Evolutionary conservation across 2,113 vertebrate species (phyloP).

Genomic region (Onychostruthus taczanowskii): DNA sequence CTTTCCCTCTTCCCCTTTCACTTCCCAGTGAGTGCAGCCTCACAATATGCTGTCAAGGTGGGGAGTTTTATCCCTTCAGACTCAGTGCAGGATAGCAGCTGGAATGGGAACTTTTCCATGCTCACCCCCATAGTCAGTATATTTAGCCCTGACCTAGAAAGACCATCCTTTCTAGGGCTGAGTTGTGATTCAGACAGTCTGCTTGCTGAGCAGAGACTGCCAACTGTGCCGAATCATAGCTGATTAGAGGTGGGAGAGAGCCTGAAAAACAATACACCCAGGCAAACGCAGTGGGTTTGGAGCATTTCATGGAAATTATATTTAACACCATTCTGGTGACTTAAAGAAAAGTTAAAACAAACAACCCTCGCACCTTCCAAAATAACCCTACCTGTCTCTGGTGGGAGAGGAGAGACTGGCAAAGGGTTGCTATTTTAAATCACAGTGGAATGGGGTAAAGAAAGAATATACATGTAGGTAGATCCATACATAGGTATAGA

Average conservation of each 20-base stretch:
- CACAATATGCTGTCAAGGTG: background rate
- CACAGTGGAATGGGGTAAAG: background rate
- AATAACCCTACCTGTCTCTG: conserved; percentile 61
- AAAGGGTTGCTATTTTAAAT: conserved; percentile 52
- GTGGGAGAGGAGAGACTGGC: conserved; percentile 42
- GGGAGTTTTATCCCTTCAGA: background rate
- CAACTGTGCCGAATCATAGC: conserved; percentile 49
- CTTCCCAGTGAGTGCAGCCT: background rate
- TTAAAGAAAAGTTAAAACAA: conserved; percentile 61
- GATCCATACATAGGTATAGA: background rate
- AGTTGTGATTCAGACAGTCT: conserved; percentile 66
- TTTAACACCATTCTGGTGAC: conserved; percentile 38
- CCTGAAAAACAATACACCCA: conserved; percentile 52
- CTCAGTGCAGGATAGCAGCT: conserved; percentile 15
- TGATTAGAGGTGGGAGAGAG: conserved; percentile 57
- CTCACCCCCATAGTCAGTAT: conserved; percentile 49
- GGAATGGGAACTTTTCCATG: conserved; percentile 55
- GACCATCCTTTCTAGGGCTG: conserved; percentile 65
- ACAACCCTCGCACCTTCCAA: conserved; percentile 52
- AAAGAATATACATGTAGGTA: background rate
- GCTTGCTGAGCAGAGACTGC: conserved; percentile 56
- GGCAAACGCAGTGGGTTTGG: conserved; percentile 29
- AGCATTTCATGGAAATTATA: conserved; percentile 23
- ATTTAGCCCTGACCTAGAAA: conserved; percentile 62
- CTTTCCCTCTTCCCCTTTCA: background rate